These are phyloP conservation scores for Neolamprologus cancellatus DNA, from an alignment of 2,113 vertebrate genomes.

Conservation along the genomic window DNA sequence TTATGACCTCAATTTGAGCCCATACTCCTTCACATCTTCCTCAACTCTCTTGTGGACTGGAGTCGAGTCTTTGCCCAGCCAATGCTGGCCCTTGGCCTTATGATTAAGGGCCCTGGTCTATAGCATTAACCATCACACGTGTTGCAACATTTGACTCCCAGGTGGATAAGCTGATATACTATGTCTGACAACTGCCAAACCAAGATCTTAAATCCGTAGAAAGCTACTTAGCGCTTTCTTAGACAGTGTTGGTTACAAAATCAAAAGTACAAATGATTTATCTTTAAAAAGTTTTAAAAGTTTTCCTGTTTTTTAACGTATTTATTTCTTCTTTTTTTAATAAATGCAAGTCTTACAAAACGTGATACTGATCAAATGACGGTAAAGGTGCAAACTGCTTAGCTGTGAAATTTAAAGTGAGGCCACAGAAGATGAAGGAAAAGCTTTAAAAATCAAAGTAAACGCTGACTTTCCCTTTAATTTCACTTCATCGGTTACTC, in stretches of 20 bases:
- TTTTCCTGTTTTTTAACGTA: background rate
- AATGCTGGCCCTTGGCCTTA: background rate
- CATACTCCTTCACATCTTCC: background rate
- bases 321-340: background rate
- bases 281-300: background rate
- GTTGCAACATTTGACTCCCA: slow-evolving; percentile 26
- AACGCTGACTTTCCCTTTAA: background rate
- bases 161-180: slow-evolving; percentile 38
- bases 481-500: background rate
- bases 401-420: background rate
- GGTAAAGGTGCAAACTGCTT: background rate
- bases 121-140: slow-evolving; percentile 12
- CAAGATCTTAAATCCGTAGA: slow-evolving; percentile 9
- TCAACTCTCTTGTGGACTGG: background rate
- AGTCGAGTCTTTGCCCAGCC: background rate
- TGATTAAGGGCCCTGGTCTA: background rate
- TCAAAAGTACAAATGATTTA: background rate
- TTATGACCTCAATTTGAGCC: background rate
- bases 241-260: background rate
- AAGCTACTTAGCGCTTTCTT: slow-evolving; percentile 30
- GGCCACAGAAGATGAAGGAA: background rate
- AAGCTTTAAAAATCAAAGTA: background rate
- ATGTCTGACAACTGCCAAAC: background rate
- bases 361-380: background rate
- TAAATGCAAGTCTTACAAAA: background rate